These are phyloP conservation scores for Nasonia vitripennis DNA, from an alignment of 1,140 invertebrate species.

Conservation along the genomic window DNA sequence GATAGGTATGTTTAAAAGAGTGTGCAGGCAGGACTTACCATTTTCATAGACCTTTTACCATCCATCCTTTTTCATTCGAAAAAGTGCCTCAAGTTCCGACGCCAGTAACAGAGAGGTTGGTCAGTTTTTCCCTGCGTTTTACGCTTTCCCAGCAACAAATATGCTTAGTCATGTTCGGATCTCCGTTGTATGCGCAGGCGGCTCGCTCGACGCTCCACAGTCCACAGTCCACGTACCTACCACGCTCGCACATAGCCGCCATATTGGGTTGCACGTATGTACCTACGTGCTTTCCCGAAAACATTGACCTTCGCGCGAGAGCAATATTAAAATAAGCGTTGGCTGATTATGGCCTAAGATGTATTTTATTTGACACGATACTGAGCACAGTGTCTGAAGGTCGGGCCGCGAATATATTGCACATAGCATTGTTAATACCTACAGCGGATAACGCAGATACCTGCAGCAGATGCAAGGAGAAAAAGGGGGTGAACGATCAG, in stretches of 20 bases:
- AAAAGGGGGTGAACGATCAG: no score
- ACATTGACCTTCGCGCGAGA: not conserved
- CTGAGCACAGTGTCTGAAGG: no score
- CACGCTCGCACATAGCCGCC: conserved; percentile 11
- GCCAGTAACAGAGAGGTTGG: conserved; percentile 37
- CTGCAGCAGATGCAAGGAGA: no score
- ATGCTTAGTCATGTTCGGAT: conserved; percentile 66
- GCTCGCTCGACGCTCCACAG: not conserved
- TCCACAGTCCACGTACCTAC: no score
- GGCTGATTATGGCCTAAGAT: no score
- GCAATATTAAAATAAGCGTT: no score
- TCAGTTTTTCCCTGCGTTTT: conserved; percentile 61
- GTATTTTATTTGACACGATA: no score
- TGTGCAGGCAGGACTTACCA: conserved; percentile 59
- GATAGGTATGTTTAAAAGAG: not conserved
- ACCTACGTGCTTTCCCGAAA: conserved; percentile 23
- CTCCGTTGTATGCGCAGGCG: not conserved
- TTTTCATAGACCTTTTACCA: conserved; percentile 68
- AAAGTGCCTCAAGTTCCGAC: conserved; percentile 52
- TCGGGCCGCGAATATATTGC: no score
- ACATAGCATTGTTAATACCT: no score
- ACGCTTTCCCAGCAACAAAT: conserved; percentile 62
- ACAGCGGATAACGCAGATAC: no score
- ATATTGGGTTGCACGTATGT: not conserved
- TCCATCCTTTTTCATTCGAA: conserved; percentile 56